Base-by-base conservation (phyloP, 2,888 invertebrate genomes). In the Limnephilus lunatus region DNA sequence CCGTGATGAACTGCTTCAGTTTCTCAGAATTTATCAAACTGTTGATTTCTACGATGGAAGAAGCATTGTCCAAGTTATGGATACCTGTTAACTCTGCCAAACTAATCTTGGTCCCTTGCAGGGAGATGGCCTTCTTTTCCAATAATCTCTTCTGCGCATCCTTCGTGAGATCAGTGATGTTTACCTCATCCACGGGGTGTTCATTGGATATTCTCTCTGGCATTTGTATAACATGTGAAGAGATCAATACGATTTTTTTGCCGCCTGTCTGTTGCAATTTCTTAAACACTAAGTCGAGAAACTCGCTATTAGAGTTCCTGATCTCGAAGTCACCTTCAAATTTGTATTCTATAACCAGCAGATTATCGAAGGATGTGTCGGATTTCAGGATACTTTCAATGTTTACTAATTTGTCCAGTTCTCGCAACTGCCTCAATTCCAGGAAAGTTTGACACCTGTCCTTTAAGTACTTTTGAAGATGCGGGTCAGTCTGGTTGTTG, bases 201-300 rank as follows among this genome's bases (percentile, higher is more conserved):
- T 9, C 25, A 25, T 5, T 25, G 68, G 68, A 4, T 25, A 25
- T 25, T 25, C 44, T 25, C 2, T 30, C 14, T 0, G 25, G 44
- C 44, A 86, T 48, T 5, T 12, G 25, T 12, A 30, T 44, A 30
- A 7, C 3, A 25, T n/a, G n/a, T 25, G 85, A 14, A 2, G 85
- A 39, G 30, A 86, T 86, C 30, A 86, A 39, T 30, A 86, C 30
- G n/a, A 86, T 15, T 44, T 86, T 86, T 44, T 44, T 86, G n/a
- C 9, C 3, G 14, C 25, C 35, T 15, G 25, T n/a, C 14, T 48
- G 19, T 30, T 86, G 11, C 32, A 83, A 86, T n/a, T 30, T 44
- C n/a, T 86, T n/a, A 30, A 86, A 44, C 25, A 86, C 14, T 0
- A 12, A 39, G 2, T 86, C n/a, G 14, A 86, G 12, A 39, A 86